These are phyloP conservation scores for Anneissia japonica DNA, from an alignment of 35 echinoderm and acorn worm genomes.

Conservation along the genomic window DNA sequence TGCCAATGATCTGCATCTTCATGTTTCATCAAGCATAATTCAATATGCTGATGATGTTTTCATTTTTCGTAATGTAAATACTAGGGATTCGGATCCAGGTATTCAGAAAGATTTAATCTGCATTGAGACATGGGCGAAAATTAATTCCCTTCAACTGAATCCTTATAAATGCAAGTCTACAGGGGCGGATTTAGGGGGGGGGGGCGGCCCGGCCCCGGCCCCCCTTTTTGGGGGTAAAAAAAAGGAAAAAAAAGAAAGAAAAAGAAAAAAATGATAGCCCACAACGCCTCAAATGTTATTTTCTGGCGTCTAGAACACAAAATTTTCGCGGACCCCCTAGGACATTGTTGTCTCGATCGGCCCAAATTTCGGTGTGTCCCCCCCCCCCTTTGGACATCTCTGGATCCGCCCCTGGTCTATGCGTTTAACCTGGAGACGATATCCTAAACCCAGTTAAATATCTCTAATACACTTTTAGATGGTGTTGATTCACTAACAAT, in stretches of 20 bases:
- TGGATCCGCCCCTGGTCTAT: too few species aligned
- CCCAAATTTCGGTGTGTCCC: too few species aligned
- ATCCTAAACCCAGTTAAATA: neutral
- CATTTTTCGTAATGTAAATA: neutral
- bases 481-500: neutral
- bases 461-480: neutral
- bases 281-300: too few species aligned
- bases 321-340: too few species aligned
- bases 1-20: neutral
- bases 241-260: too few species aligned
- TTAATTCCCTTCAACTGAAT: neutral
- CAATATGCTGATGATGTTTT: neutral
- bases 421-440: neutral
- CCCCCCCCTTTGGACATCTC: too few species aligned
- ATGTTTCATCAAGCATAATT: neutral
- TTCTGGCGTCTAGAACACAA: too few species aligned
- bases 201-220: too few species aligned
- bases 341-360: too few species aligned
- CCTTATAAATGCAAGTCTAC: neutral
- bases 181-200: too few species aligned
- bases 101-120: neutral
- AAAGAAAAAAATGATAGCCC: too few species aligned
- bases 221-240: too few species aligned
- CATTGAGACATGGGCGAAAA: neutral
- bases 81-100: neutral